Evolutionary conservation across 2,888 invertebrate species (phyloP).

Genomic region (Caenorhabditis becei): DNA sequence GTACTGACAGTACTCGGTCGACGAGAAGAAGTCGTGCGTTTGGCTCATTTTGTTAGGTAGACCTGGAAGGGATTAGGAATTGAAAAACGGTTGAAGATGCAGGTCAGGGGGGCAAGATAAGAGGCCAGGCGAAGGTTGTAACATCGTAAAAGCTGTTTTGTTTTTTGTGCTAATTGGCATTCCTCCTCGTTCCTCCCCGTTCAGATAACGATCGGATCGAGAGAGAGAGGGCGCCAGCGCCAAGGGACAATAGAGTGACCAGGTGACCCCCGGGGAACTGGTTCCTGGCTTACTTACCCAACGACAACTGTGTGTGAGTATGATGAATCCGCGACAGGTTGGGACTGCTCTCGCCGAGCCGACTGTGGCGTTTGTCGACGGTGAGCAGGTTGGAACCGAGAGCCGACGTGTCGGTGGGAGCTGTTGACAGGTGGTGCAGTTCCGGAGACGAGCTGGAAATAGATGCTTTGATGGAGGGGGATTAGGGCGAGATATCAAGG

Average conservation of each 20-base stretch:
- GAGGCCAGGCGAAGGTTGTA: constrained; percentile 27
- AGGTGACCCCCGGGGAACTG: background rate
- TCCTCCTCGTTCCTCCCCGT: constrained; percentile 1
- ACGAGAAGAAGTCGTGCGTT: constrained; percentile 62
- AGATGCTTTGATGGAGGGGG: no score
- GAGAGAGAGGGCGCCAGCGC: background rate
- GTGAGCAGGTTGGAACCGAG: constrained; percentile 31
- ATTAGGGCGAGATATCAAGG: background rate
- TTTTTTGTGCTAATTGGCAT: constrained; percentile 41
- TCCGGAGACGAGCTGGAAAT: constrained; percentile 63
- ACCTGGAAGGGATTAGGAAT: constrained; percentile 30
- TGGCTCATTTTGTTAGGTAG: constrained; percentile 57
- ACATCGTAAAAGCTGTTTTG: constrained; percentile 43
- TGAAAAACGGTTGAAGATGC: background rate
- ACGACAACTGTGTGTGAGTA: constrained; percentile 65
- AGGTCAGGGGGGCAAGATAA: constrained; percentile 21
- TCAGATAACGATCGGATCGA: constrained; percentile 33
- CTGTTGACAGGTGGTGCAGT: constrained; percentile 42
- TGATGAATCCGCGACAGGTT: constrained; percentile 68
- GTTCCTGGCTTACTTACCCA: constrained; percentile 59
- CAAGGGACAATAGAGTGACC: background rate
- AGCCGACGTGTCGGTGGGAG: constrained; percentile 3
- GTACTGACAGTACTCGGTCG: constrained; percentile 63
- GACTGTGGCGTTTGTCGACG: constrained; percentile 61
- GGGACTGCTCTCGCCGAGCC: constrained; percentile 71